Evolutionary conservation across 2,888 invertebrate genomes (phyloP), one percentile per base, ranked within the genome.

Genomic region (Criorhina ranunculi): DNA sequence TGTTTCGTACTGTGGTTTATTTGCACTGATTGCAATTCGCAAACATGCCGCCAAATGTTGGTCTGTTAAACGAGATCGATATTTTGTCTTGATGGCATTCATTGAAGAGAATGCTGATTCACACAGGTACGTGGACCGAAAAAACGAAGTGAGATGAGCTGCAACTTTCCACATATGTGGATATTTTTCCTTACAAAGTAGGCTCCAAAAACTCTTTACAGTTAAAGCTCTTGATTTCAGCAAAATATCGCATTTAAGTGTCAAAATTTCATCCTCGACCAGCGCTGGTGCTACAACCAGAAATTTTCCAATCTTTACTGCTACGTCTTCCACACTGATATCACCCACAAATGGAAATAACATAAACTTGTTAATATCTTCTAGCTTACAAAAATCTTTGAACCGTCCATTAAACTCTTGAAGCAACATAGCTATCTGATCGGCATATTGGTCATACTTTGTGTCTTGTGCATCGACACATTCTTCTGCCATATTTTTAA

Each of bases 21-120:
- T 53, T 69, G 57, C 0, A 15, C 44, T 69, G n/a, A 57, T 53
- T 51, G 64, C 57, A 44, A 69, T 44, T 69, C 57, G 40, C 46
- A 46, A 64, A 46, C 35, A 64, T 46, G 64, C 40, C 7, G 6
- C 49, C 64, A 64, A 64, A 64, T 49, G 46, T 46, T 64, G 12
- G 24, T 64, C 64, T 49, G 46, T 64, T 33, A 46, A 49, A 29
- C 40, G 55, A 37, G 69, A 69, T 24, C 37, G 67, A 67, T 53
- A 31, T 51, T 66, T 66, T 35, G 66, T 24, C 35, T 35, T 66
- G 37, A 51, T 51, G 31, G 40, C 24, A 51, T 51, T 66, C 53
- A 51, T 69, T 51, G 51, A 55, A 37, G 44, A 55, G 40, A 55
- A 69, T 42, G 69, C 55, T 37, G 44, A 42, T 55, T 55, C 44